Evolutionary conservation across 2,113 vertebrate genomes (phyloP), one percentile per base, ranked within the genome.

Genomic region (Dermatemys mawii): DNA sequence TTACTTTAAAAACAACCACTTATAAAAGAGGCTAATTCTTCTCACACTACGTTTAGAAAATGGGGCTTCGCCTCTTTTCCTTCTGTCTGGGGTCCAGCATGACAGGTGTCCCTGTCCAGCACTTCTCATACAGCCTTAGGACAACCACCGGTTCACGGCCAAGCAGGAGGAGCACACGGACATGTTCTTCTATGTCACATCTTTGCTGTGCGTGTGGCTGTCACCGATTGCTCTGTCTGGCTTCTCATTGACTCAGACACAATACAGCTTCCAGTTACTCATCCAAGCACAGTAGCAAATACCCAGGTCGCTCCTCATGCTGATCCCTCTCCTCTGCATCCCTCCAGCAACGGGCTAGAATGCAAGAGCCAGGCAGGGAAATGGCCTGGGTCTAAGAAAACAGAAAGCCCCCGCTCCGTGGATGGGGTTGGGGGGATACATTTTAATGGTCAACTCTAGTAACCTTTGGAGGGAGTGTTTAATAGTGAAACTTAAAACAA

Each of bases 81-180:
- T 54, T 24, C 53, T 24, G 53, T 21, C 21, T 9, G 53, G 53
- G 53, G 53, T 50, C 53, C 22, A 24, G 53, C 53, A 8, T 54
- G 53, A 54, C 3, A 4, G 53, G 24, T 54, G 53, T 35, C 70
- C 67, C 7, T 21, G 14, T 32, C 78, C 1, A 13, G 57, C 1
- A 0, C 2, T 53, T 73, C 46, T 73, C 19, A n/a, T 17, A 24
- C 6, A 1, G 17, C 50, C 44, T 27, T 3, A 8, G 76, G 38
- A 16, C 14, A 2, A 5, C 44, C 5, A 38, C 50, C 19, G 4
- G 51, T 1, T 0, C 29, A 19, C 5, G 8, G 44, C 32, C 26
- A 55, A 16, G 5, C 13, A 35, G 3, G 6, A 49, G 49, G 63
- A n/a, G 1, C 0, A 7, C 3, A 16, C 49, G 19, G 83, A 22